A percentile compares a stretch with the other conserved stretches of the same genome.
phyloP scores from a whole-genome alignment of 2,888 invertebrate genomes.

The Eristalis intricaria region DNA sequence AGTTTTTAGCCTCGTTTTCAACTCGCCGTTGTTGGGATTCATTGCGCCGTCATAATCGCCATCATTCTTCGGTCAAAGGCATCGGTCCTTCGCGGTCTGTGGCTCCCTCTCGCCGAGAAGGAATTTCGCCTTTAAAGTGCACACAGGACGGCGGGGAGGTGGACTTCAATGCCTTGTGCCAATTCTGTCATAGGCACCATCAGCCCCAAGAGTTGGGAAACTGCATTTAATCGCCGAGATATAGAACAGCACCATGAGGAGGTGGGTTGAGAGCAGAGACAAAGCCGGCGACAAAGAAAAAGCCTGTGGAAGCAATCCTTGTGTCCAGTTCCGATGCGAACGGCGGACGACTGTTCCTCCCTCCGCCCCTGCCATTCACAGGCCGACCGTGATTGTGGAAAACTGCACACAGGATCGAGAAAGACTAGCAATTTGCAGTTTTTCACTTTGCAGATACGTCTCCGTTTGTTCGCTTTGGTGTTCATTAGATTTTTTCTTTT shows the following conservation, averaged over 20 bases:
- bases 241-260: background rate
- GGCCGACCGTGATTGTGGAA: constrained; percentile 55
- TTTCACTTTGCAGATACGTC: constrained; percentile 52
- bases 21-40: background rate
- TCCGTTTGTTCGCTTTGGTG: constrained; percentile 22
- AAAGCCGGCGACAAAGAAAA: constrained; percentile 40
- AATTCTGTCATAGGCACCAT: constrained; percentile 40
- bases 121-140: constrained; percentile 29
- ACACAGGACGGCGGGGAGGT: background rate
- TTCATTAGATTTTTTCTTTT: constrained; percentile 44
- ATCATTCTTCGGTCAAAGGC: background rate
- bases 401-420: constrained; percentile 15
- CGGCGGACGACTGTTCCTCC: background rate
- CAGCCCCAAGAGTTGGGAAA: constrained; percentile 32
- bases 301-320: constrained; percentile 25
- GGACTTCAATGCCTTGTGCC: constrained; percentile 21
- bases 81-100: background rate
- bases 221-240: constrained; percentile 68
- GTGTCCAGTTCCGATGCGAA: constrained; percentile 2
- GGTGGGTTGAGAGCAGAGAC: no score
- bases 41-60: background rate
- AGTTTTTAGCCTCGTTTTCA: constrained; percentile 65
- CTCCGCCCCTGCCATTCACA: background rate
- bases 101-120: background rate
- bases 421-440: constrained; percentile 68